Base-by-base conservation (phyloP, 2,797 vertebrate genomes). In the Enteromius radiatus region DNA sequence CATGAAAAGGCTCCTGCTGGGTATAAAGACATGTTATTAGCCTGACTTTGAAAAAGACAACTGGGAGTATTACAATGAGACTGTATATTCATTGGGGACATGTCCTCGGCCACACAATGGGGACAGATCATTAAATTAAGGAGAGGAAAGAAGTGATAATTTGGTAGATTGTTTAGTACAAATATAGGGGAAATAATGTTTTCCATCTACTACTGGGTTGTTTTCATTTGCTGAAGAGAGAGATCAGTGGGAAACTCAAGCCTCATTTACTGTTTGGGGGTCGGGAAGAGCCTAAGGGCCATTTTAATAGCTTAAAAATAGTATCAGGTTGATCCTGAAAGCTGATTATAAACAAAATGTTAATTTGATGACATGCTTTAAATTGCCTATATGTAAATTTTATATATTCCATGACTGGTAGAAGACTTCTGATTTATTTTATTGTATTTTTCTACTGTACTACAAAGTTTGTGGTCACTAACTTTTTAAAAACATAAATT, bases 1-100 rank as follows among this genome's bases (percentile, higher is more conserved):
- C 88, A 90, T 93, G 89, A 94, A 94, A 95, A 93, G 90, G 87
- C 90, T 83, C 93, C 91, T 85, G 88, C 91, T 87, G 92, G 86
- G 92, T 85, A 87, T 86, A 88, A 89, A 90, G 89, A 85, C 86
- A 88, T 88, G 90, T 90, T 92, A 82, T 91, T 89, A 88, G 90
- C 88, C 86, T 86, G 76, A 86, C 86, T 86, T 90, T 86, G 76
- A 88, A 88, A 89, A 89, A 89, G 89, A 84, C 87, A 89, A 86
- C 84, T 87, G 88, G 88, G 79, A 89, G 88, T 82, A 89, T 88
- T 86, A 88, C 85, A 88, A 89, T 87, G 87, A 85, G 56, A 83
- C 78, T 86, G 73, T 83, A 81, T 87, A 88, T 86, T 87, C 84
- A 85, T 68, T 84, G 73, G 84, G 86, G 86, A 88, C 83, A 83